Evolutionary conservation across 2,113 vertebrate species (phyloP).

Genomic region (Pagrus major): DNA sequence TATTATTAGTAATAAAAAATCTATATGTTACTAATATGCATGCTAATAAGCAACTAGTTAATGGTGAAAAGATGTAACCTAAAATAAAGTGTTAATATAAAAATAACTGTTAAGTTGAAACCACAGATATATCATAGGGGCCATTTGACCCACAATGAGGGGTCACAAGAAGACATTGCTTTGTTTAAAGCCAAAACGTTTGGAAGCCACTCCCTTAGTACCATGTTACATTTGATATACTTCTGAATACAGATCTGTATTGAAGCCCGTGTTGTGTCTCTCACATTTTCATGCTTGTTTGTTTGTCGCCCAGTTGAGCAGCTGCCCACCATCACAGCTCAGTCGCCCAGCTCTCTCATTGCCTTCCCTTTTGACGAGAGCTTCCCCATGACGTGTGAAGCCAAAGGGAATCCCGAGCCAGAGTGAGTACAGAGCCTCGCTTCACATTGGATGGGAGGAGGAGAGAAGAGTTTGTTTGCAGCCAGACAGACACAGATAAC

Average conservation of each 20-base stretch:
- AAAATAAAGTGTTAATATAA: too few relatives aligned
- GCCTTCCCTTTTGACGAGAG: conserved; percentile 95
- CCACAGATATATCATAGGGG: neutral
- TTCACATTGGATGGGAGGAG: neutral
- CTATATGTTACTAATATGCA: too few relatives aligned
- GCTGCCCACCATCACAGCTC: conserved; percentile 91
- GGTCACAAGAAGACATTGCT: neutral
- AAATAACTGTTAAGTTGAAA: neutral
- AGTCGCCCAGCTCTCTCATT: conserved; percentile 87
- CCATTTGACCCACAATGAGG: neutral
- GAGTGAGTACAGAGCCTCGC: conserved; percentile 84
- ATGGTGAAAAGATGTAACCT: too few relatives aligned
- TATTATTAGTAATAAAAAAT: too few relatives aligned
- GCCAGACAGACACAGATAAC: conserved; percentile 18
- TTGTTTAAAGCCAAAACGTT: conserved; percentile 11
- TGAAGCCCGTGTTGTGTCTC: conserved; percentile 19
- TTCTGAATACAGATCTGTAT: neutral
- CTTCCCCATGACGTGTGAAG: conserved; percentile 92
- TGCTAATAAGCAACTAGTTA: too few relatives aligned
- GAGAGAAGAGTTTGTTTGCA: conserved; percentile 21
- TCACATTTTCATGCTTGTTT: conserved; percentile 45
- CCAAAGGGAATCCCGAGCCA: conserved; percentile 93
- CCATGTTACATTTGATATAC: neutral
- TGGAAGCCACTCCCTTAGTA: conserved; percentile 33
- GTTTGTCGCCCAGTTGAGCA: conserved; percentile 88